Evolutionary conservation across 2,113 vertebrate genomes (phyloP).

Genomic region (Takifugu flavidus): DNA sequence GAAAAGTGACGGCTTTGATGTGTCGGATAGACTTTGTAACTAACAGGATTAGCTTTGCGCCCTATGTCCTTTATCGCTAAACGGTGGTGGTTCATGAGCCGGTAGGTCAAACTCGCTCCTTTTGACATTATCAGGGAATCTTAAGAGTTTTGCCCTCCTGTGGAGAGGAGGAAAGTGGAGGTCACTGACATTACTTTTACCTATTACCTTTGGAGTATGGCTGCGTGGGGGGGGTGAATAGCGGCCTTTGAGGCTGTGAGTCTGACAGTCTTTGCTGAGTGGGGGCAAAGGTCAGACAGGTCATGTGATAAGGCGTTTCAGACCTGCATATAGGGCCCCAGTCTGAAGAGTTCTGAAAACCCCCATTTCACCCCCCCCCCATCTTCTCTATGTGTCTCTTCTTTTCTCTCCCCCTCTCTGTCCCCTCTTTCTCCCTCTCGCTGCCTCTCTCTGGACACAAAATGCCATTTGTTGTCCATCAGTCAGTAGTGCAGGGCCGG

Average conservation of each 20-base stretch:
- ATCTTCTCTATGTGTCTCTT: slow-evolving; percentile 21
- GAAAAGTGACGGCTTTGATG: too few relatives aligned
- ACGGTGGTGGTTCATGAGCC: slow-evolving; percentile 33
- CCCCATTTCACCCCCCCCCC: slow-evolving; percentile 11
- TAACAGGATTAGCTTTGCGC: slow-evolving; percentile 13
- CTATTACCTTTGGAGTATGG: slow-evolving; percentile 67
- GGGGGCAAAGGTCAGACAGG: slow-evolving; percentile 66
- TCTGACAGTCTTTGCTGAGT: slow-evolving; percentile 56
- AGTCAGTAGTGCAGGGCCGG: slow-evolving; percentile 81
- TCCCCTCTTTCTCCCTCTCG: slow-evolving; percentile 23
- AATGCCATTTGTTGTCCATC: slow-evolving; percentile 93
- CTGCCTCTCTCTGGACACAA: slow-evolving; percentile 57
- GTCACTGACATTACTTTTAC: slow-evolving; percentile 73
- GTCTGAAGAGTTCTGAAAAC: slow-evolving; percentile 55
- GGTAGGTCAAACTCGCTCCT: slow-evolving; percentile 46
- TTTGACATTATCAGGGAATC: slow-evolving; percentile 67
- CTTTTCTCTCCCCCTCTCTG: slow-evolving; percentile 39
- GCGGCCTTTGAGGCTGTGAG: slow-evolving; percentile 59
- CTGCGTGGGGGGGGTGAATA: slow-evolving; percentile 51
- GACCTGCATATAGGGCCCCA: slow-evolving; percentile 54
- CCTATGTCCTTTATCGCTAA: slow-evolving; percentile 21
- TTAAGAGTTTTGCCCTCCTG: slow-evolving; percentile 71
- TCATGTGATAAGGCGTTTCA: slow-evolving; percentile 74
- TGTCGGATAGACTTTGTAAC: neutral
- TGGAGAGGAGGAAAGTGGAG: slow-evolving; percentile 64